phyloP scores from a whole-genome alignment of 2,113 vertebrate genomes.

The Colinus virginianus region DNA sequence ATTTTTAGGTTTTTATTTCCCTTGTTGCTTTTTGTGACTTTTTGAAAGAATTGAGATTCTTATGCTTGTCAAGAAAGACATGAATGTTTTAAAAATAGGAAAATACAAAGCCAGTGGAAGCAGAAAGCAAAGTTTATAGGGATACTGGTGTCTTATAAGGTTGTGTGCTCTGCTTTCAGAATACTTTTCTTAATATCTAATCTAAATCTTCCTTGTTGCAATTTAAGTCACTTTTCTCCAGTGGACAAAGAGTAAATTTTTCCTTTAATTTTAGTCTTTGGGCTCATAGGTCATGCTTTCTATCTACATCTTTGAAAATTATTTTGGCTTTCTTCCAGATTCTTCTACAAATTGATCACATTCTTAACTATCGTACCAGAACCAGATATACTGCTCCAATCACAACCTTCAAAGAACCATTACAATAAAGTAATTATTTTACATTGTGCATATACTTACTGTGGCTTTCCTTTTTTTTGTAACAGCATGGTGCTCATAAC shows the following conservation, averaged over 20 bases:
- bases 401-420: not conserved
- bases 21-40: not conserved
- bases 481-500: not conserved
- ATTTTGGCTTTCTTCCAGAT: not conserved
- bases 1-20: not conserved
- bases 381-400: not conserved
- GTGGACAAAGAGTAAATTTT: not conserved
- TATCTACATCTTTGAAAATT: rapidly evolving
- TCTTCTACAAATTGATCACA: not conserved
- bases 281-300: not conserved
- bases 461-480: not conserved
- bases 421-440: not conserved
- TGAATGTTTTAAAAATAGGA: not conserved
- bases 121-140: not conserved
- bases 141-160: not conserved
- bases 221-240: not conserved
- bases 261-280: not conserved
- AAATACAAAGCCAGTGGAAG: not conserved
- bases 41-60: not conserved
- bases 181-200: not conserved
- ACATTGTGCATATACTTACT: not conserved
- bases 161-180: not conserved
- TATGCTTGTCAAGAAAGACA: not conserved
- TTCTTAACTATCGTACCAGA: not conserved
- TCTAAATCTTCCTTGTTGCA: not conserved